These are phyloP conservation scores for Chrysolophus pictus DNA, from an alignment of 2,797 vertebrate genomes.

Conservation along the genomic window DNA sequence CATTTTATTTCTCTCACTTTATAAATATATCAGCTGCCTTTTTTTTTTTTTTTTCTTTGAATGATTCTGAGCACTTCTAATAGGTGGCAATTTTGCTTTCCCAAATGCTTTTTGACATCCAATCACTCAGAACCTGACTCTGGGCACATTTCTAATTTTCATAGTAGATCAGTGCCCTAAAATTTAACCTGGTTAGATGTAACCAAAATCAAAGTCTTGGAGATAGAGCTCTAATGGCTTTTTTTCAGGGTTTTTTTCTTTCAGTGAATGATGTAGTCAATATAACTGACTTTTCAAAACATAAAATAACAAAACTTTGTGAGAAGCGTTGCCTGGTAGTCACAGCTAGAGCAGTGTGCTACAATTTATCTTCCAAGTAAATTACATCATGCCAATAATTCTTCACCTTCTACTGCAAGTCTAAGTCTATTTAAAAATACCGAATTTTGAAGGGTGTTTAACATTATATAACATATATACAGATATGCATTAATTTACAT, in stretches of 20 bases:
- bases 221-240: background rate
- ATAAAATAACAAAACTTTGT: background rate
- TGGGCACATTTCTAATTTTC: background rate
- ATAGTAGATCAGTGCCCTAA: background rate
- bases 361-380: background rate
- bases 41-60: background rate
- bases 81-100: background rate
- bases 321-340: background rate
- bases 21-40: background rate
- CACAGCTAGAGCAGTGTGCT: background rate
- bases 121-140: background rate
- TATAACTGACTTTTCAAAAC: background rate
- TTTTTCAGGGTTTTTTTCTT: background rate
- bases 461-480: too few relatives aligned
- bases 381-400: background rate
- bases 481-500: too few relatives aligned
- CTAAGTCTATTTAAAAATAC: background rate
- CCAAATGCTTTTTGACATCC: background rate
- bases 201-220: background rate
- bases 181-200: background rate
- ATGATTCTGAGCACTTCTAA: background rate
- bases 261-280: background rate
- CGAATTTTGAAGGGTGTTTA: background rate
- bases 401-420: background rate
- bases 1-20: background rate